Percentiles rank a stretch among this genome's conserved stretches.
Conservation (phyloP, 2,797 vertebrate species). For the Vireo griseus region DNA sequence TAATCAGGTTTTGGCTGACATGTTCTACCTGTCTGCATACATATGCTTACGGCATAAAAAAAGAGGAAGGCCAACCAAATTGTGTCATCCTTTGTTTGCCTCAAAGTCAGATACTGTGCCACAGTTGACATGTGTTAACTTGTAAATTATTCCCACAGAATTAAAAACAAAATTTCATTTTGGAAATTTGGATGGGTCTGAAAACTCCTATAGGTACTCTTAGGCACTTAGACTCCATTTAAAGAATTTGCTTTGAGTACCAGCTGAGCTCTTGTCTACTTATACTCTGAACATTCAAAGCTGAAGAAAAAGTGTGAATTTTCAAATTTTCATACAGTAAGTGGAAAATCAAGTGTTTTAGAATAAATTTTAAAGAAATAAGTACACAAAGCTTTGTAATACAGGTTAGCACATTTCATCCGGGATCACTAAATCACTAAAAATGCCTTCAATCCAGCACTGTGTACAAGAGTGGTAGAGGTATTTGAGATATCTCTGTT, state of each 20-base stretch:
- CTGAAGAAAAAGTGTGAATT: neutral
- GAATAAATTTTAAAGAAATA: neutral
- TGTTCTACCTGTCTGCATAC: neutral
- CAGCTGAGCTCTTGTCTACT: neutral
- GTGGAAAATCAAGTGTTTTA: neutral
- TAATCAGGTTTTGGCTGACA: neutral
- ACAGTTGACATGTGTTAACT: neutral
- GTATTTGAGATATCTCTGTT: neutral
- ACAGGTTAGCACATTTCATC: neutral
- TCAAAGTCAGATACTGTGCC: neutral
- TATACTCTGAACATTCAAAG: neutral
- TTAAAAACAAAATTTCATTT: neutral
- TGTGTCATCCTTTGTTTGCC: neutral
- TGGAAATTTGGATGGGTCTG: neutral
- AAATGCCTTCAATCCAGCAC: neutral
- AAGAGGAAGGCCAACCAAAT: neutral
- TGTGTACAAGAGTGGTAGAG: neutral
- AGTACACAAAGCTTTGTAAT: neutral
- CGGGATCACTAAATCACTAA: neutral
- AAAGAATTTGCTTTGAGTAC: neutral
- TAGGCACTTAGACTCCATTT: neutral
- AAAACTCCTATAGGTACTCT: neutral
- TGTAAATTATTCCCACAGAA: neutral
- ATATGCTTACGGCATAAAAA: neutral
- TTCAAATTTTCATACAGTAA: neutral